Evolutionary conservation across 2,113 vertebrate species (phyloP), one percentile per base, ranked within the genome.

Genomic region (Microcebus ravelobensis): DNA sequence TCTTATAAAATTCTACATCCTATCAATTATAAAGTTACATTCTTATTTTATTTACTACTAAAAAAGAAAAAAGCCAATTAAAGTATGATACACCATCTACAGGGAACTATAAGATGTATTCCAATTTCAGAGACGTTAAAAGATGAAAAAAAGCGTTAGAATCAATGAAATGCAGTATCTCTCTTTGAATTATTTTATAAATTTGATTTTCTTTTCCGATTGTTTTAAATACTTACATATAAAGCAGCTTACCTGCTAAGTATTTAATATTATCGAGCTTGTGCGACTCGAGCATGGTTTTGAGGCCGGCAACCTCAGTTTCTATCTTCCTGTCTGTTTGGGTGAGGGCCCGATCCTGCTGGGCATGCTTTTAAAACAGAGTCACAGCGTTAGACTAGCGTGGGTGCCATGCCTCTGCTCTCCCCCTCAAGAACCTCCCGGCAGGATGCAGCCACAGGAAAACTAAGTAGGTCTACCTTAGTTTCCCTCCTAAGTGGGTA

Each of bases 251-350:
- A 99, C 99, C 99, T 99, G 99, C 99, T 77, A 99, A 98, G 95
- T 99, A 99, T 97, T 99, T 99, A 95, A 99, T 99, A 4, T 99
- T 99, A 92, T 99, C 99, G 70, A 99, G 99, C 98, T 99, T 99
- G 98, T 99, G 99, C 0, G 99, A 99, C 97, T 99, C 99, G 0
- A 99, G 98, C 99, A 99, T 99, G 82, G 99, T 99, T 99, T 99
- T 99, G 96, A 99, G 98, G 86, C 99, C 99, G 0, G 99, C 99
- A 57, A 99, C 99, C 98, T 99, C 99, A 0, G 99, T 99, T 96
- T 99, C 99, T 87, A 99, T 99, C 98, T 99, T 99, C 98, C 99
- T 99, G 97, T 99, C 99, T 4, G 99, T 99, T 83, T 99, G 99
- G 39, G 99, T 99, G 97, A 99, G 96, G 91, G 99, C 99, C 48